A percentile compares a stretch with the other conserved stretches of the same genome.
Conservation (phyloP, 2,797 vertebrate species). For the Pipistrellus pygmaeus region DNA sequence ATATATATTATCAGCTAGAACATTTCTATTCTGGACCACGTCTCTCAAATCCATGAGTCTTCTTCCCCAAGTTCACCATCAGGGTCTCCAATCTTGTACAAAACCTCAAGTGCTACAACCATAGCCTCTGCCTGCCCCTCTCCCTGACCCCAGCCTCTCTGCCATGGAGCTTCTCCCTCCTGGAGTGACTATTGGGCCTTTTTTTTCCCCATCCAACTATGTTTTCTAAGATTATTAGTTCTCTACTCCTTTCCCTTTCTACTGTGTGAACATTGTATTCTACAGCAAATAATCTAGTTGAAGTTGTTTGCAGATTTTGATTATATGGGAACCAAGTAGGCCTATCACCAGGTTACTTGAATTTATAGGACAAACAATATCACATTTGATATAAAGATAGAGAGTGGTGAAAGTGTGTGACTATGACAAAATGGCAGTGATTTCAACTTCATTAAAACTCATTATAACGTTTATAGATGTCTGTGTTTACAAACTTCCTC, state of each 20-base stretch:
- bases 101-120: background rate
- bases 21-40: background rate
- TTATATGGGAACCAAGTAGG: background rate
- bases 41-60: background rate
- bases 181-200: background rate
- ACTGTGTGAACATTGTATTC: background rate
- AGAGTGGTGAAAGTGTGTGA: background rate
- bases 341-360: background rate
- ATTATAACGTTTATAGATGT: background rate
- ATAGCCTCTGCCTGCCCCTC: background rate
- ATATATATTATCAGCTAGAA: background rate
- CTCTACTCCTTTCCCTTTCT: background rate
- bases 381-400: background rate
- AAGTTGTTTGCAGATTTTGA: background rate
- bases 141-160: accelerated
- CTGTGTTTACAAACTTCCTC: background rate
- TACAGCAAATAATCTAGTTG: background rate
- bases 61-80: background rate
- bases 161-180: background rate
- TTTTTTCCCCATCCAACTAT: background rate
- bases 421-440: background rate
- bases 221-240: background rate
- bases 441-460: background rate
- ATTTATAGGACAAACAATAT: background rate
- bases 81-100: background rate